Base-by-base conservation (phyloP, 2,888 invertebrate genomes). In the Cataglyphis altisquamis region DNA sequence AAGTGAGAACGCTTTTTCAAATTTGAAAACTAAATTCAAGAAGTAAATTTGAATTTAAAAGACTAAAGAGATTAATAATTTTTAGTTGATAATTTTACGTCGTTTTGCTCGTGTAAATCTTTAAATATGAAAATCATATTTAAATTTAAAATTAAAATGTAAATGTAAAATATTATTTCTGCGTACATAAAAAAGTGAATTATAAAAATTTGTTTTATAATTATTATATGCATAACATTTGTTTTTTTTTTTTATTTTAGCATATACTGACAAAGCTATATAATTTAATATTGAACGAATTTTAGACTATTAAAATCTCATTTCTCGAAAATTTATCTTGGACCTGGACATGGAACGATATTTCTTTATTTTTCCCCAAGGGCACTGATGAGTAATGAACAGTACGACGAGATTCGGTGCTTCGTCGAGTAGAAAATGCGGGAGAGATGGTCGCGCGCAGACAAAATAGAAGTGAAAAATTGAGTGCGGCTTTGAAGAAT, bases 401-500 rank as follows among this genome's bases (percentile, higher is more conserved):
- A 85, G 83, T 86, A 77, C 73, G 55, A 60, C 32, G 64, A 67
- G 62, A 72, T 80, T 84, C 80, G 85, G 74, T 70, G 85, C 62
- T 83, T 21, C 64, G 63, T 45, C 66, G 82, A 77, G 84, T 77
- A 45, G 78, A 87, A 88, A 84, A 88, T 41, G 66, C 63, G 63
- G 5, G 36, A 70, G 77, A 85, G 84, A 83, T 77, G 81, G 21
- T 73, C 32, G 77, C 36, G 2, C 62, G 45, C 52, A 68, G 36
- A 84, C 73, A 80, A 88, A 85, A 84, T 57, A 57, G 4, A 5
- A 48, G 45, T 25, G 55, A 52, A 52, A 39, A 63, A 39, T 63
- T 5, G 36, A 60, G 21, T 29, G 52, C 12, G 18, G n/a, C n/a
- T 9, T 73, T 63, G 9, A 45, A 73, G 39, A 39, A 81, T 73